A percentile compares a stretch with the other conserved stretches of the same genome.
phyloP scores from a whole-genome alignment of 2,888 invertebrate species.

The Melanchra persicariae region DNA sequence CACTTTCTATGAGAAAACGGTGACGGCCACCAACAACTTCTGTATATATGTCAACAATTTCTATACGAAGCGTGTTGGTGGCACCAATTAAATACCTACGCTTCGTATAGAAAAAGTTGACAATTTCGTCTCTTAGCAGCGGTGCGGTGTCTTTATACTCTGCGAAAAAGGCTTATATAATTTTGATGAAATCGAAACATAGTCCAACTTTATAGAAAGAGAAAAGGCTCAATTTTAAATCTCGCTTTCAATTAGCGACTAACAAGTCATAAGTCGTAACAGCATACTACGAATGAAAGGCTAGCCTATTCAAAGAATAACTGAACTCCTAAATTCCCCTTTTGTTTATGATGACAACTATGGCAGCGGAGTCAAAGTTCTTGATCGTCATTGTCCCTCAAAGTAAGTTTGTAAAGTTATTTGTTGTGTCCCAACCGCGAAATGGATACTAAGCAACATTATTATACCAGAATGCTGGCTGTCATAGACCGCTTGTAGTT shows the following conservation, averaged over 20 bases:
- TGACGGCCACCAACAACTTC: background rate
- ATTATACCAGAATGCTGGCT: background rate
- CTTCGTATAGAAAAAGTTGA: background rate
- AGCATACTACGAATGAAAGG: background rate
- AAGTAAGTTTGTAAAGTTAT: conserved; percentile 27
- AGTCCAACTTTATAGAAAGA: background rate
- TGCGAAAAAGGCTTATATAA: background rate
- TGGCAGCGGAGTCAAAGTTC: conserved; percentile 5
- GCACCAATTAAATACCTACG: no score
- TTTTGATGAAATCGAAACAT: background rate
- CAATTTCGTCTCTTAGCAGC: background rate
- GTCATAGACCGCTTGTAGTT: background rate
- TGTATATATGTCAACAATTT: no score
- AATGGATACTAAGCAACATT: background rate
- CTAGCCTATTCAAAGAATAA: background rate
- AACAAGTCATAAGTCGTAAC: background rate
- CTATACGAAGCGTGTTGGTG: no score
- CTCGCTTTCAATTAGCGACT: background rate
- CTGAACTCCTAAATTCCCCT: background rate
- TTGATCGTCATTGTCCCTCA: conserved; percentile 6
- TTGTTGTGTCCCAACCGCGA: conserved; percentile 11
- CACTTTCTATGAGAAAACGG: background rate
- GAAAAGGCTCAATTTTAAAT: background rate
- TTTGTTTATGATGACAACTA: conserved; percentile 17
- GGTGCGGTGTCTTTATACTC: background rate